Conservation (phyloP, 2,888 invertebrate genomes). For the Tipula unca region DNA sequence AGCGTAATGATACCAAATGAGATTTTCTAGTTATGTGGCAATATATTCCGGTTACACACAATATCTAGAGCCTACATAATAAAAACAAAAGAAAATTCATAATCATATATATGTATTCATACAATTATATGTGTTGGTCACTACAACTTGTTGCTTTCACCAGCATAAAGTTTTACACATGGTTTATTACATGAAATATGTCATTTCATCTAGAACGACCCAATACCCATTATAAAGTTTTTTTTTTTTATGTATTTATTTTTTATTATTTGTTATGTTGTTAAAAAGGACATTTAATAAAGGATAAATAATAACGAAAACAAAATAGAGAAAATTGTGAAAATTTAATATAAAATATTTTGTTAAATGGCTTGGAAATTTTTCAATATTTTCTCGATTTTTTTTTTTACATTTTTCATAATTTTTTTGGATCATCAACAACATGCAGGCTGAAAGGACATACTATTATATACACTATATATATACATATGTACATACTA, state of each 20-base stretch:
- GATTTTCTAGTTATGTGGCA: too few relatives aligned
- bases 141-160: too few relatives aligned
- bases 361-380: constrained; percentile 8
- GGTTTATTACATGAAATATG: neutral
- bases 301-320: neutral
- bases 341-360: neutral
- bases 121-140: too few relatives aligned
- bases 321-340: neutral
- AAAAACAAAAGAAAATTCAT: too few relatives aligned
- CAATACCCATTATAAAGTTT: neutral
- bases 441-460: neutral
- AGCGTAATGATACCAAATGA: too few relatives aligned
- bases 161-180: too few relatives aligned
- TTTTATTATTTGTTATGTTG: neutral
- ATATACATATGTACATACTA: neutral
- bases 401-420: neutral
- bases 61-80: too few relatives aligned
- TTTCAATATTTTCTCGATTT: neutral
- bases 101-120: too few relatives aligned
- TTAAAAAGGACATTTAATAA: neutral
- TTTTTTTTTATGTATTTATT: neutral
- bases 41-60: too few relatives aligned
- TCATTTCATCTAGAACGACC: neutral
- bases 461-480: neutral
- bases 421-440: constrained; percentile 1